Evolutionary conservation across 2,113 vertebrate species (phyloP), one percentile per base, ranked within the genome.

Genomic region (Oncorhynchus masou): DNA sequence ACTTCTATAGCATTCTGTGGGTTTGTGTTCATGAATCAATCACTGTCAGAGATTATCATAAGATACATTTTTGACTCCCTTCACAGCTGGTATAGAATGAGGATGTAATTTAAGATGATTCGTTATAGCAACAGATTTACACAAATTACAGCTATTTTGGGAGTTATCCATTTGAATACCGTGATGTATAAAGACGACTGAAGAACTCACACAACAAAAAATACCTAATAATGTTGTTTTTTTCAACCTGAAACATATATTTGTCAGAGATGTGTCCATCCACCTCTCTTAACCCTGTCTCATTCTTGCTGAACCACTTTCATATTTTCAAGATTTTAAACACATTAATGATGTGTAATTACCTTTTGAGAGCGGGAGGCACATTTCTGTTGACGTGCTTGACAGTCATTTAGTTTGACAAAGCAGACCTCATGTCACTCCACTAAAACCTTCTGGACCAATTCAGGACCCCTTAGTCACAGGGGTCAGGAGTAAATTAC

Each of bases 311-410:
- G 29, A 68, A 31, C 39, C 51, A 51, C 74, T 54, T 67, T 75
- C 24, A 68, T 39, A 12, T 34, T 68, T 68, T 65, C 24, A 68
- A 68, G 74, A 54, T 45, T 67, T 11, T 5, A 29, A 54, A 62
- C 74, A 68, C 57, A 29, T 68, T 75, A 59, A 68, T 74, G 45
- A 57, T 29, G 27, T 16, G 51, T 67, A 75, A 75, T 45, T 45
- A 11, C 54, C 48, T 48, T 68, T 75, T 31, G 67, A 69, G 25
- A 68, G 66, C 1, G 48, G 5, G 20, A 34, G 16, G 5, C 22
- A 25, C 15, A 22, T 45, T 75, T 68, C 48, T 24, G 48, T 57
- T 75, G 64, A 68, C 49, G 6, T 24, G 49, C 31, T 57, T 69
- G 39, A 68, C 20, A 7, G 66, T 65, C 29, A 75, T 75, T 74